phyloP scores from a whole-genome alignment of 2,888 invertebrate genomes.

The Metalampra italica region DNA sequence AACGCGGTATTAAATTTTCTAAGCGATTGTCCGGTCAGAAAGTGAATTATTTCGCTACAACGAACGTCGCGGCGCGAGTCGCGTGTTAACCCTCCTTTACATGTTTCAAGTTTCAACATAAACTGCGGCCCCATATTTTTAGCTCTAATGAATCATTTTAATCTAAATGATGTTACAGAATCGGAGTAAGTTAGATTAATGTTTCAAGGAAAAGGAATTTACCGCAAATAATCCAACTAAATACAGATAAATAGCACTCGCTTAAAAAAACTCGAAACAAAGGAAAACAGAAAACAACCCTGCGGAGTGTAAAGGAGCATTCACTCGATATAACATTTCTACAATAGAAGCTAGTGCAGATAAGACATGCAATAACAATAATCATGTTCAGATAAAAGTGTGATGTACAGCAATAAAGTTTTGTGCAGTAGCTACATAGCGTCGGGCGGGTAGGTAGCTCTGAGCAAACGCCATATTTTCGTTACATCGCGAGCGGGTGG shows the following conservation, averaged over 20 bases:
- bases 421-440: conserved; percentile 20
- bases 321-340: conserved; percentile 6
- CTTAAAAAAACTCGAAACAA: not conserved
- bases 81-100: conserved; percentile 8
- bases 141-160: too few species aligned
- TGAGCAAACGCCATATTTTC: conserved; percentile 46
- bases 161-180: too few species aligned
- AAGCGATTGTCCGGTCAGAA: conserved; percentile 31
- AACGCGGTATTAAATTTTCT: conserved; percentile 40
- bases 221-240: not conserved
- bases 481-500: conserved; percentile 34
- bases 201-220: not conserved
- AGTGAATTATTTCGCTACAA: conserved; percentile 38
- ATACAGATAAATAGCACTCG: not conserved
- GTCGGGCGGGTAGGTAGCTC: conserved; percentile 20
- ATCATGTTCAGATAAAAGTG: conserved; percentile 20
- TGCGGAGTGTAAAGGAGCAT: not conserved
- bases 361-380: conserved; percentile 27
- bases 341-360: conserved; percentile 15
- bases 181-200: not conserved
- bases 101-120: conserved; percentile 2
- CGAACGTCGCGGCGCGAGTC: conserved; percentile 9
- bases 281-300: not conserved
- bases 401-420: conserved; percentile 27
- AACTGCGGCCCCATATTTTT: not conserved